Percentiles rank a stretch among this genome's conserved stretches.
Evolutionary conservation across 2,888 invertebrate genomes (phyloP).

Genomic region (Phengaris arion): DNA sequence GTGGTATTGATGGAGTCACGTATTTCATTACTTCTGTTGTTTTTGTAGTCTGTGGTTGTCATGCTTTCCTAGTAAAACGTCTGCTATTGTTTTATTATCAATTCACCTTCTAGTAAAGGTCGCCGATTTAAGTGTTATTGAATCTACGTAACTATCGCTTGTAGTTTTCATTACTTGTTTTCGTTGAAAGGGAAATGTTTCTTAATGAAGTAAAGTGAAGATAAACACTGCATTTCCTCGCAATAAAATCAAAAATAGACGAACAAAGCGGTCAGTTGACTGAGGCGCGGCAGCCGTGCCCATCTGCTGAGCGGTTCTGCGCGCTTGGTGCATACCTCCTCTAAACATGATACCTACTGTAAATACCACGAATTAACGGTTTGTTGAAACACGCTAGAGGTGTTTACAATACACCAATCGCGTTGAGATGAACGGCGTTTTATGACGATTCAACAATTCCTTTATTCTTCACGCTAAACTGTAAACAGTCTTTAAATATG

Average conservation of each 20-base stretch:
- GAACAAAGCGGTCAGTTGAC: neutral
- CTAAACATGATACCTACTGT: neutral
- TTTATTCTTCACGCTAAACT: neutral
- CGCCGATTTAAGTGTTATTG: neutral
- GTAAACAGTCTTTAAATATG: neutral
- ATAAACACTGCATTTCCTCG: neutral
- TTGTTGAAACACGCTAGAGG: neutral
- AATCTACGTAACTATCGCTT: too few species aligned
- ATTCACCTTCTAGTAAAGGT: neutral
- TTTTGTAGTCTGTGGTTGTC: conserved; percentile 8
- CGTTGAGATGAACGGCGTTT: neutral
- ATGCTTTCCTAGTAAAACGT: neutral
- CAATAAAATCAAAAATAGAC: conserved; percentile 1
- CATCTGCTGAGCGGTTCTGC: neutral
- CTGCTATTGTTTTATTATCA: neutral
- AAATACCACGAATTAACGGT: conserved; percentile 4
- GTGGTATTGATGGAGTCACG: conserved; percentile 9
- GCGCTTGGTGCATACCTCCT: neutral
- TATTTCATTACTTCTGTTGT: conserved; percentile 26
- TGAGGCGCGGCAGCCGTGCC: neutral
- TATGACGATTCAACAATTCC: neutral
- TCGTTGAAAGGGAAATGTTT: too few species aligned
- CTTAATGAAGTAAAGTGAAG: neutral
- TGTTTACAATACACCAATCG: neutral
- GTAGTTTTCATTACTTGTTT: too few species aligned